Conservation (phyloP, 2,797 vertebrate species). For the Spea hammondii region DNA sequence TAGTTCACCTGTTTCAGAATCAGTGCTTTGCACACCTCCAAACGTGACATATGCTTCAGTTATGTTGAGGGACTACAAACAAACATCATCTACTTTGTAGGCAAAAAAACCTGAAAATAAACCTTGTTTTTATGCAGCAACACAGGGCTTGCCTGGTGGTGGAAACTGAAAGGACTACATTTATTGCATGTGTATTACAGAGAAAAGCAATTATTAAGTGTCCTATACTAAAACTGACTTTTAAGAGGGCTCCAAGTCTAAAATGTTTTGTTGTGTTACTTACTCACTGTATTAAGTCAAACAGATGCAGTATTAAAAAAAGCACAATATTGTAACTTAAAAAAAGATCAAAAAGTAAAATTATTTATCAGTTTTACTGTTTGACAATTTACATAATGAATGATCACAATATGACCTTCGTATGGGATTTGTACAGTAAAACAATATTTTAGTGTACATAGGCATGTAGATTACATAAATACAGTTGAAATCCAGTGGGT, state of each 20-base stretch:
- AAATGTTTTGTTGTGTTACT: conserved; percentile 30
- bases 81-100: conserved; percentile 97
- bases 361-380: too few species aligned
- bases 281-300: conserved; percentile 56
- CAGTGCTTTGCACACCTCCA: conserved; percentile 84
- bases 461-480: too few species aligned
- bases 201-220: conserved; percentile 47
- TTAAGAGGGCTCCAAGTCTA: conserved; percentile 61
- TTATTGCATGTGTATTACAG: not conserved
- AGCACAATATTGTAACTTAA: conserved; percentile 66
- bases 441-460: too few species aligned
- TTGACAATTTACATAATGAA: not conserved
- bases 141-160: conserved; percentile 21
- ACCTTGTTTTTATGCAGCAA: conserved; percentile 22
- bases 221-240: conserved; percentile 52
- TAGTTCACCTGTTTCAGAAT: conserved; percentile 83
- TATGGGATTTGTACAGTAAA: not conserved
- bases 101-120: conserved; percentile 38
- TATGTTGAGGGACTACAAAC: conserved; percentile 86
- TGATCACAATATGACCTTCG: not conserved
- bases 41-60: conserved; percentile 81
- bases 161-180: conserved; percentile 11
- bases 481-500: too few species aligned
- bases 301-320: conserved; percentile 58
- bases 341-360: not conserved